Percentiles rank a stretch among this genome's conserved stretches.
These are phyloP conservation scores for Coreius guichenoti DNA, from an alignment of 2,797 vertebrate species.

Conservation along the genomic window DNA sequence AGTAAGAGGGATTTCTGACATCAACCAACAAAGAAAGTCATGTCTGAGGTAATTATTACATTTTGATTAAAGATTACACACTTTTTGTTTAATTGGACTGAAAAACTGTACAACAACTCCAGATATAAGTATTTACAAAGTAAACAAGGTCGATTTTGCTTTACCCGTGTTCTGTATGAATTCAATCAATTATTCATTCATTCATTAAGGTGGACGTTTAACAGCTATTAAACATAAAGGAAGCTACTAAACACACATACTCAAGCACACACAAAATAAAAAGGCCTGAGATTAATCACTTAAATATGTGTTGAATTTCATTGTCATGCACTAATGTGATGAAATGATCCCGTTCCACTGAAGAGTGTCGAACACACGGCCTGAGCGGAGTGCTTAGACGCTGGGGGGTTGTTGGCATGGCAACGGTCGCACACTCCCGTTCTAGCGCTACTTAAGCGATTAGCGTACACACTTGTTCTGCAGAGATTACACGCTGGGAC, in stretches of 20 bases:
- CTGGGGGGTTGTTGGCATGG: constrained; percentile 59
- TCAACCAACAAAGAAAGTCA: neutral
- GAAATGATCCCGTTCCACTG: constrained; percentile 56
- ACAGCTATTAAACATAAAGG: neutral
- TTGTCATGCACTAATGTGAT: constrained; percentile 54
- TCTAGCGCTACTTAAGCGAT: constrained; percentile 59
- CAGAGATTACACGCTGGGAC: constrained; percentile 56
- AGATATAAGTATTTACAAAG: neutral
- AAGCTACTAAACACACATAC: neutral
- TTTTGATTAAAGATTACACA: neutral
- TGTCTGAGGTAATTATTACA: neutral
- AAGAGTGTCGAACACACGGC: constrained; percentile 50
- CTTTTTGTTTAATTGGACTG: neutral
- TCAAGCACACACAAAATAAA: neutral
- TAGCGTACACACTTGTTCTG: constrained; percentile 53
- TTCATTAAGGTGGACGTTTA: neutral
- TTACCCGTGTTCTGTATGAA: neutral
- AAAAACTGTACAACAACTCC: neutral
- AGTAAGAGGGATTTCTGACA: neutral
- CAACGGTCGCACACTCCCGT: constrained; percentile 50
- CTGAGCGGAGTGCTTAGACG: constrained; percentile 47
- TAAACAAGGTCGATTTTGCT: neutral
- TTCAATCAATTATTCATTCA: neutral
- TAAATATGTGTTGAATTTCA: constrained; percentile 41
- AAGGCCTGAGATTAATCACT: constrained; percentile 21